Base-by-base conservation (phyloP, 2,888 invertebrate genomes). In the Cryptocheilus praepositus region DNA sequence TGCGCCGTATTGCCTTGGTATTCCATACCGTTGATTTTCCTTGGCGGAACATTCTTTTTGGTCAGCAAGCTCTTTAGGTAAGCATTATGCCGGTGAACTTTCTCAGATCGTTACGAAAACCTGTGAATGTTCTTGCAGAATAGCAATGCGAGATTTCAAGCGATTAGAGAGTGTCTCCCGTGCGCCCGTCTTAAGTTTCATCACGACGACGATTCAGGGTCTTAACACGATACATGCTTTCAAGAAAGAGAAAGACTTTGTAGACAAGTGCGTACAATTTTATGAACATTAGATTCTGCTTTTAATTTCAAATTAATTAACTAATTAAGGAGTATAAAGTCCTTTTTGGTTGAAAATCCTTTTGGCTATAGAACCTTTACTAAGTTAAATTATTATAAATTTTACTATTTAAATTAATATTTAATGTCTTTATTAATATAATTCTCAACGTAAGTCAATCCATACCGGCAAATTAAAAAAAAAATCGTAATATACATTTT, bases 221-320 rank as follows among this genome's bases (percentile, higher is more conserved):
- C 85, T 93, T n/a, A 85, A 89, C 60, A 91, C 91, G 1, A 92
- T 93, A 61, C 91, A 91, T 74, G 92, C 93, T 0, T 93, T 91
- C 82, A 89, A 88, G n/a, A 92, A 91, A 73, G 90, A 91, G 72
- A 82, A 88, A 13, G 89, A 90, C 46, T 91, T 91, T 77, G 81
- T 87, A 56, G 83, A 87, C 67, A 89, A 87, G 90, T 91, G 82
- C 76, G 82, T 28, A 59, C 53, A 45, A n/a, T n/a, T 1, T 18
- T 49, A 16, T 28, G 7, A 28, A 46, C 15, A 21, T 45, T 58
- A 46, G n/a, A 46, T 28, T 28, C 28, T n/a, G n/a, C n/a, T n/a
- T n/a, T n/a, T n/a, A n/a, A n/a, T n/a, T n/a, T n/a, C n/a, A n/a
- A n/a, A n/a, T n/a, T n/a, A n/a, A n/a, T n/a, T n/a, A n/a, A n/a